Evolutionary conservation across 2,888 invertebrate species (phyloP), one percentile per base, ranked within the genome.

Genomic region (Xylota sylvarum): DNA sequence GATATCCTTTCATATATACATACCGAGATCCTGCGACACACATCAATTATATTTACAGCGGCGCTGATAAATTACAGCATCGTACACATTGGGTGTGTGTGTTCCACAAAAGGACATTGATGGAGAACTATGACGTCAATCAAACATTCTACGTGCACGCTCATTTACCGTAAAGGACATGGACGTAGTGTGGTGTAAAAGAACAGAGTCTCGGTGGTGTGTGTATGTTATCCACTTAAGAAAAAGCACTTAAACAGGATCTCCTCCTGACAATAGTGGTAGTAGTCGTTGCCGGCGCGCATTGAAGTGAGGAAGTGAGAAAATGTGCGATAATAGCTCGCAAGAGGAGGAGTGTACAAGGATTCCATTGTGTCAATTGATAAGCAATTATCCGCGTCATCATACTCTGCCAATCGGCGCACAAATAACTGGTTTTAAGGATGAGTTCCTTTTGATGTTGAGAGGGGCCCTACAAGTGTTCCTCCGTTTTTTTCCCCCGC

Each of bases 41-140:
- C 58, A 69, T 67, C 50, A 77, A 77, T 77, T 77, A 60, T 69
- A 40, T 60, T 58, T 50, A 60, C 50, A 37, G 32, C 37, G 58
- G 67, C 58, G 37, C 46, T 77, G 76, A 67, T 77, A 67, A 77
- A 77, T 77, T 58, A 77, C 37, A 50, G 5, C 32, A 14, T 12
- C 19, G 30, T 62, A 30, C 23, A 40, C 40, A 55, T 62, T 64
- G 35, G 19, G 55, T 37, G 23, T 62, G 70, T 64, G 35, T 37
- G 55, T 46, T 19, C 58, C 52, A 65, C 83, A 72, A 73, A 73
- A 55, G 62, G 81, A 69, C 76, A 76, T 76, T 81, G 81, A 81
- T 64, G 76, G 62, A 79, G 60, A 58, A 46, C 80, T 62, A 64
- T 84, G 84, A 84, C 84, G 84, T 84, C 84, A 84, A 84, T 79